A percentile compares a stretch with the other conserved stretches of the same genome.
Conservation (phyloP, 1,140 invertebrate species). For the Diachasmimorpha longicaudata region DNA sequence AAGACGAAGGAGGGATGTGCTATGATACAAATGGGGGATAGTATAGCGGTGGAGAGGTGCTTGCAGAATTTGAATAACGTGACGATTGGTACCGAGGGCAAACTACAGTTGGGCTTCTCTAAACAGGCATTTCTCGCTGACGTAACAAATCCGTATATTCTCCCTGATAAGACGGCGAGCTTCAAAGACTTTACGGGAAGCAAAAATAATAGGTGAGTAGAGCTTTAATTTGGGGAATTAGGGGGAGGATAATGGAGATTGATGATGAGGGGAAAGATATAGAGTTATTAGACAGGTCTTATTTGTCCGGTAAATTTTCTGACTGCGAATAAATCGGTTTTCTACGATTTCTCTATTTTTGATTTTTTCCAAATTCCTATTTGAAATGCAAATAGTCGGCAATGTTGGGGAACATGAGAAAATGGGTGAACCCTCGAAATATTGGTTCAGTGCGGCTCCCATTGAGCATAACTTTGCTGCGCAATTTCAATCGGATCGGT, state of each 20-base stretch:
- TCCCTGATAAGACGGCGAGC: constrained; percentile 93
- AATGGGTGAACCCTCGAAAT: no score
- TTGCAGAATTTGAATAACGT: constrained; percentile 95
- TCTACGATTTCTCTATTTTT: no score
- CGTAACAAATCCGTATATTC: constrained; percentile 93
- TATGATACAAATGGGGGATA: constrained; percentile 99
- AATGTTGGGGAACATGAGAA: no score
- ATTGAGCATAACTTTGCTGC: no score
- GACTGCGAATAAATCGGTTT: no score
- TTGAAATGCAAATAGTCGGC: no score
- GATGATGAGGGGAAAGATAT: background rate
- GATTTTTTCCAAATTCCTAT: no score
- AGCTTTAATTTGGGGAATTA: background rate
- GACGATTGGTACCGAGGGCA: constrained; percentile 74
- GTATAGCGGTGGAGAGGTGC: constrained; percentile 90
- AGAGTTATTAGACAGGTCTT: no score
- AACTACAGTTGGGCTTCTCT: constrained; percentile 80
- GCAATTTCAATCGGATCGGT: no score
- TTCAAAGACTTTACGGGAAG: constrained; percentile 97
- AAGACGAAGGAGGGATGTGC: constrained; percentile 98
- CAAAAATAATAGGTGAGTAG: constrained; percentile 82
- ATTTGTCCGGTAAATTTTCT: no score
- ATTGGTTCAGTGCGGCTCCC: no score
- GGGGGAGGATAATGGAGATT: no score
- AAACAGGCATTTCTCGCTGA: constrained; percentile 97